Conservation (phyloP, 1,140 invertebrate genomes). For the Neocloeon triangulifer region DNA sequence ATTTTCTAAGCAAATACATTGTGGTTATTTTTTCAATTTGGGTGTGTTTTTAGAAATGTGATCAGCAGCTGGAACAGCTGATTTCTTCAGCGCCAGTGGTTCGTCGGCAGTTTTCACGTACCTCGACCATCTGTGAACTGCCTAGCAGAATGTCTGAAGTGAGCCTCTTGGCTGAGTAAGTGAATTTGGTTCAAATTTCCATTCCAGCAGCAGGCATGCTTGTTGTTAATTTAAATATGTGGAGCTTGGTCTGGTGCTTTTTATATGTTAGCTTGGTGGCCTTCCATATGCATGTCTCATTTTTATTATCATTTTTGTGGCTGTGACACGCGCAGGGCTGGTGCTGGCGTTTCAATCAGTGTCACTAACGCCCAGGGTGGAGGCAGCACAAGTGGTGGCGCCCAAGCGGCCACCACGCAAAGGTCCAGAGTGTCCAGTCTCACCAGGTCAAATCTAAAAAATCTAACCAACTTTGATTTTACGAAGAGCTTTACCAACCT, state of each 20-base stretch:
- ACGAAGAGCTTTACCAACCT: conserved; percentile 17
- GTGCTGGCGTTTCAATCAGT: not conserved
- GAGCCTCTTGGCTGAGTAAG: conserved; percentile 15
- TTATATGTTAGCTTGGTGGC: not conserved
- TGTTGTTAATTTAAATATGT: not conserved
- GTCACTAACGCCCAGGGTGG: conserved; percentile 1
- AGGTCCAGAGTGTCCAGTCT: conserved; percentile 27
- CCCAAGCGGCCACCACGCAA: conserved; percentile 12
- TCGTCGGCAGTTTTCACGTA: conserved; percentile 18
- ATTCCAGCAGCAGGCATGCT: not conserved
- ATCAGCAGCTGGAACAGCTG: conserved; percentile 33
- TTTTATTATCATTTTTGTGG: conserved; percentile 1
- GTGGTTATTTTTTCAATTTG: not conserved
- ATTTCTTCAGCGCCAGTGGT: conserved; percentile 22
- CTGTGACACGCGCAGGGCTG: not conserved
- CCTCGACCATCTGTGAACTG: conserved; percentile 7
- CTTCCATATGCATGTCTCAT: conserved; percentile 1
- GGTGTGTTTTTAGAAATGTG: conserved; percentile 22
- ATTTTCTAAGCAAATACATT: not conserved
- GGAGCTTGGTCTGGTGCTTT: not conserved
- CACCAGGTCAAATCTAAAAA: conserved; percentile 26
- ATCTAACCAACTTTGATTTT: conserved; percentile 25
- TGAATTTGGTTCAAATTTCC: conserved; percentile 7
- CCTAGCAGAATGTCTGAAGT: conserved; percentile 16
- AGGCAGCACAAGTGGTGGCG: too few relatives aligned